Evolutionary conservation across 30 jellyfish, hydroid and myxozoan genomes (phyloP), one percentile per base, ranked within the genome.

Genomic region (Euphysa ruthae): DNA sequence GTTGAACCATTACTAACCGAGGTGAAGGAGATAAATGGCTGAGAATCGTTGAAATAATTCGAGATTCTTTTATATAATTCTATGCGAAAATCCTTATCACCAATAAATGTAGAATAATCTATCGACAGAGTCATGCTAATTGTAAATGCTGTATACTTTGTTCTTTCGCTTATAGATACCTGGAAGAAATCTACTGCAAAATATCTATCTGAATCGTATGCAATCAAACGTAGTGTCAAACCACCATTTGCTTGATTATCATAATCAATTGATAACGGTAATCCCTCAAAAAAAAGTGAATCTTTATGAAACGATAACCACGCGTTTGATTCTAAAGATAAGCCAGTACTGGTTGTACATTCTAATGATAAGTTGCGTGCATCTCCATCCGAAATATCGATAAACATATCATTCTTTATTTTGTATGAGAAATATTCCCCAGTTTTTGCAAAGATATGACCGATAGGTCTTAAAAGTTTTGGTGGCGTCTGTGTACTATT

Each of bases 311-410:
- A 46, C 23, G 8, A n/a, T 46, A 46, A 46, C 60, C 60, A 46
- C 4, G 60, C 28, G 23, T 46, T 4, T n/a, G 8, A 8, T 25
- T 46, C 60, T n/a, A 46, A 29, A 4, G 10, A 2, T 4, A 2
- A 25, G 18, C 60, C 60, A 2, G 8, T 2, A 46, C 60, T 46
- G 60, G 60, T 46, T 46, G 10, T 10, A 29, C 60, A 46, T 46
- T 46, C 23, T 46, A 84, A 21, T 19, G 58, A 30, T 29, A 84
- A 55, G 50, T 74, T 84, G 8, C 95, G 75, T 3, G 73, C 70
- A 43, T 84, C 63, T 21, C 95, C 95, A 42, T 76, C 95, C 31
- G 70, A 87, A 21, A 19, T 13, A 51, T 84, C 95, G 14, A 5
- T 64, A 43, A 77, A 74, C 26, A 84, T 6, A 21, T 73, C 93